Base-by-base conservation (phyloP, 2,888 invertebrate species). In the Dicyrtomina minuta region DNA sequence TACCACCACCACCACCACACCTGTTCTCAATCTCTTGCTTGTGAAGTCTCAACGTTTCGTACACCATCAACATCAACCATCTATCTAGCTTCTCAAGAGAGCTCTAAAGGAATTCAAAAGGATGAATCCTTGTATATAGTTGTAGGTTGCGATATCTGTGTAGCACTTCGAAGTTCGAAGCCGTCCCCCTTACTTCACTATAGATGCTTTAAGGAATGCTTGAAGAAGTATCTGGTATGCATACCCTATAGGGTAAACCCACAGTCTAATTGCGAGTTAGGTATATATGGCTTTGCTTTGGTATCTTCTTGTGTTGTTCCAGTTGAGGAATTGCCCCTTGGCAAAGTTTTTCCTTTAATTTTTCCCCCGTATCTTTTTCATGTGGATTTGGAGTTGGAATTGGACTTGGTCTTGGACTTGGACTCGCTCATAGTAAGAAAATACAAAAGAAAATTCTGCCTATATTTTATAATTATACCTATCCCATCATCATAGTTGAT, bases 291-390 rank as follows among this genome's bases (percentile, higher is more conserved):
- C 33, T 33, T 33, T 8, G 8, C 8, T 8, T 5, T 33, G 4
- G 33, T 33, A 10, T 33, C 20, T 64, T 62, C 27, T 64, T 27
- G 27, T 64, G 51, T 51, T 65, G 70, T 70, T 70, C 66, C 70
- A 70, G 70, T 65, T 70, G 70, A 66, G 53, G 60, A 65, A 66
- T 65, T 44, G 70, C 70, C 70, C 60, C 43, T 44, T 51, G 70
- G 70, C 59, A 70, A 60, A 44, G 53, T 51, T 65, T 65, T 56
- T 62, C 61, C 44, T 44, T 27, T 59, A 59, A 33, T 62, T 68
- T 61, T 60, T 20, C 22, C 22, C 33, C 13, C 22, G 51, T 24
- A 20, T 60, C 41, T 60, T 26, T 44, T 15, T 5, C 22, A 20
- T 20, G n/a, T 41, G 39, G 41, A 43, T 27, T 20, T 33, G 10